Evolutionary conservation across 2,113 vertebrate genomes (phyloP).

Genomic region (Lota lota): DNA sequence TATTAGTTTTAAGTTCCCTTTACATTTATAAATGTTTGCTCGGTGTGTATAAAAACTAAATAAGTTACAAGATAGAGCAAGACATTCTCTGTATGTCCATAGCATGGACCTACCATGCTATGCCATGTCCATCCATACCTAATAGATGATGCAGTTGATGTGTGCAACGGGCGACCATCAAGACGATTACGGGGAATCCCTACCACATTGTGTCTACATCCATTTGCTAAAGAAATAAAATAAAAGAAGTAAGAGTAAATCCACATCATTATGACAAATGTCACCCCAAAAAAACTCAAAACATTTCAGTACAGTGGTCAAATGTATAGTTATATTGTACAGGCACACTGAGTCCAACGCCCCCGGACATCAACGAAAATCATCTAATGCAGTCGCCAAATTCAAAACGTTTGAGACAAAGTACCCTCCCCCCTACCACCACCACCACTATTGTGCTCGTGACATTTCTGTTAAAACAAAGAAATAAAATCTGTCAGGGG

Average conservation of each 20-base stretch:
- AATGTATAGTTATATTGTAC: conserved; percentile 28
- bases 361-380: conserved; percentile 22
- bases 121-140: too few relatives aligned
- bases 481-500: background rate
- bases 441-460: too few relatives aligned
- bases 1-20: conserved; percentile 49
- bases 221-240: conserved; percentile 21
- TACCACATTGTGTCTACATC: background rate
- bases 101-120: too few relatives aligned
- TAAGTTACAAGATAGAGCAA: too few relatives aligned
- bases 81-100: too few relatives aligned
- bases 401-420: too few relatives aligned
- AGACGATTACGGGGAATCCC: too few relatives aligned
- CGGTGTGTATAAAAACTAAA: background rate
- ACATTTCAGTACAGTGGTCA: conserved; percentile 49
- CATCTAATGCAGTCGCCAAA: conserved; percentile 9
- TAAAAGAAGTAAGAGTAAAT: conserved; percentile 33
- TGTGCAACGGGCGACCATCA: too few relatives aligned
- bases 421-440: too few relatives aligned
- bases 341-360: conserved; percentile 46
- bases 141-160: too few relatives aligned
- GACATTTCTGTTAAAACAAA: too few relatives aligned
- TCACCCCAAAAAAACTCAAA: conserved; percentile 8
- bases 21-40: conserved; percentile 34
- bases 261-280: conserved; percentile 32